Conservation (phyloP, 2,113 vertebrate genomes). For the Mellivora capensis region DNA sequence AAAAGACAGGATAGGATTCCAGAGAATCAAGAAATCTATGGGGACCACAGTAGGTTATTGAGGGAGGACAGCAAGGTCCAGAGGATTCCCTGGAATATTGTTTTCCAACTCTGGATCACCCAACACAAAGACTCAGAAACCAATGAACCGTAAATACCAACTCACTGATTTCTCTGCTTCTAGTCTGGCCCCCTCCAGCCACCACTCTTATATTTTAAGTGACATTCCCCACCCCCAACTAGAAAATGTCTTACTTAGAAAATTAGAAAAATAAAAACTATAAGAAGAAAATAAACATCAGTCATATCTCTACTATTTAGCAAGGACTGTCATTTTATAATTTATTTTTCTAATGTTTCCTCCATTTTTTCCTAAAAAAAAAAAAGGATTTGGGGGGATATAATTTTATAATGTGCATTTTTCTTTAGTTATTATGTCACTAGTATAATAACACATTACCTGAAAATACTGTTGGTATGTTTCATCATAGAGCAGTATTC, state of each 20-base stretch:
- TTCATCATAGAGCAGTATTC: not conserved
- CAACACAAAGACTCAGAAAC: not conserved
- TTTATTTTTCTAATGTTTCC: not conserved
- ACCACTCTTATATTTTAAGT: not conserved
- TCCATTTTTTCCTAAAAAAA: not conserved
- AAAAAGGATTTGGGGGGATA: not conserved
- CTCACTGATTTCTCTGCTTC: not conserved
- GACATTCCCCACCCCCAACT: not conserved
- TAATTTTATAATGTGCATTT: not conserved
- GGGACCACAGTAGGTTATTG: too few species aligned
- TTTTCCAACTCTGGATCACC: not conserved
- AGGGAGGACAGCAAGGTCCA: not conserved
- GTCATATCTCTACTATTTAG: not conserved
- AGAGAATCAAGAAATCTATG: not conserved
- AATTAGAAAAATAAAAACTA: conserved; percentile 19
- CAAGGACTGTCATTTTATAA: not conserved
- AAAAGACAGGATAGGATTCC: not conserved
- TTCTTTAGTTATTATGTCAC: not conserved
- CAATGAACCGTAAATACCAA: not conserved
- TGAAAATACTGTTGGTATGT: not conserved
- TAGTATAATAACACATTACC: not conserved
- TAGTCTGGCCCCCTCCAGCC: not conserved
- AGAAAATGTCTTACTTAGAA: not conserved
- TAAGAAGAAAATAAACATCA: not conserved
- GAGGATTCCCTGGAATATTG: not conserved